Conservation (phyloP, 2,797 vertebrate species). For the Sebastes taczanowskii region DNA sequence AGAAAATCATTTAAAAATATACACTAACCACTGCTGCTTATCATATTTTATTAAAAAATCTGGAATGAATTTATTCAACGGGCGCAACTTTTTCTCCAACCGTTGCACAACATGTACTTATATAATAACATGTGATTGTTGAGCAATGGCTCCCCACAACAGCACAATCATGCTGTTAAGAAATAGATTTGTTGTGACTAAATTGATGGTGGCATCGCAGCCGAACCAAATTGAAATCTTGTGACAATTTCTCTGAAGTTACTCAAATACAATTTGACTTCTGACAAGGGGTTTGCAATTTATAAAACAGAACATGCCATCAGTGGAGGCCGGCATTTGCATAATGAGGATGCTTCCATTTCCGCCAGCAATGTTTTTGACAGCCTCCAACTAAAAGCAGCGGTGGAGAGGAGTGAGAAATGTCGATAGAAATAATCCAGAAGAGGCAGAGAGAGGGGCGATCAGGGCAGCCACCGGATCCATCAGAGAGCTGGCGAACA, state of each 20-base stretch:
- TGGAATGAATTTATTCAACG: constrained; percentile 86
- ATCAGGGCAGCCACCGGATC: constrained; percentile 69
- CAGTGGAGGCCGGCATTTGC: constrained; percentile 90
- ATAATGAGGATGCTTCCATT: constrained; percentile 95
- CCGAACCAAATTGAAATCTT: constrained; percentile 89
- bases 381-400: constrained; percentile 86
- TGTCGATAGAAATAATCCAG: constrained; percentile 85
- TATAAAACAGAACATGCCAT: constrained; percentile 95
- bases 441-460: constrained; percentile 76
- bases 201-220: constrained; percentile 89
- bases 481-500: constrained; percentile 80
- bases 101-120: constrained; percentile 80
- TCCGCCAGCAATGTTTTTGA: constrained; percentile 91
- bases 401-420: constrained; percentile 84
- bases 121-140: constrained; percentile 82
- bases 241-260: constrained; percentile 94
- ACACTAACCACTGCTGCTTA: constrained; percentile 88
- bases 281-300: constrained; percentile 95
- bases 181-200: constrained; percentile 88
- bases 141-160: constrained; percentile 78
- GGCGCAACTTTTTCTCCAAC: constrained; percentile 80
- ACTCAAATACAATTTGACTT: constrained; percentile 97
- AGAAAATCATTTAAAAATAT: constrained; percentile 89
- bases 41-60: constrained; percentile 92
- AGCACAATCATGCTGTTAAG: constrained; percentile 84